phyloP scores from a whole-genome alignment of 1,140 invertebrate species.

The Idris sp. region DNA sequence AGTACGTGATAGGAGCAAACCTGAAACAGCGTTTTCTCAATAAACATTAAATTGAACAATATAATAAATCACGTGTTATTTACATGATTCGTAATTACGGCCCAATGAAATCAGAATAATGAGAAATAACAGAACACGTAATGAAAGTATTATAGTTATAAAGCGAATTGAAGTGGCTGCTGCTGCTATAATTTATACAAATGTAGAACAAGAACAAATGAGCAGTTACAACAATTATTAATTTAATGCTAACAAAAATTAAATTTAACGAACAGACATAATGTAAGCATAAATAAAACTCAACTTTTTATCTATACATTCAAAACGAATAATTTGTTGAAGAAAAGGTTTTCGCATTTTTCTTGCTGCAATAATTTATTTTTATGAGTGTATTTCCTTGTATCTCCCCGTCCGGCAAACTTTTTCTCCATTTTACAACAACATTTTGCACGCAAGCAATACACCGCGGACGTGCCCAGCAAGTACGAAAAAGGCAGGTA shows the following conservation, averaged over 20 bases:
- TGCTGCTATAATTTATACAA: not conserved
- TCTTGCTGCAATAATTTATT: too few species aligned
- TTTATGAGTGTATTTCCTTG: too few species aligned
- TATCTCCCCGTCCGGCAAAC: not conserved
- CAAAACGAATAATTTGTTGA: too few species aligned
- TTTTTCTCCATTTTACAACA: not conserved
- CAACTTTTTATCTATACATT: too few species aligned
- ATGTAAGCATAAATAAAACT: too few species aligned
- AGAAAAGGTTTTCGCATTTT: too few species aligned
- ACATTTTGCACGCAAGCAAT: not conserved
- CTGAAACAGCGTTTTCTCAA: slow-evolving; percentile 1
- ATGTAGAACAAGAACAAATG: slow-evolving; percentile 2
- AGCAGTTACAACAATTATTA: not conserved
- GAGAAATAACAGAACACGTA: slow-evolving; percentile 13
- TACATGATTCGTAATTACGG: slow-evolving; percentile 19
- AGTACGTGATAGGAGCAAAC: not conserved
- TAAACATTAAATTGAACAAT: slow-evolving; percentile 12
- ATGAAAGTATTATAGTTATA: slow-evolving; percentile 19
- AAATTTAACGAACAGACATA: slow-evolving; percentile 1
- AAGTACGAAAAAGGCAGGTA: slow-evolving; percentile 18
- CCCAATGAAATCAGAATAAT: slow-evolving; percentile 13
- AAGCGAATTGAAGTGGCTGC: slow-evolving; percentile 1
- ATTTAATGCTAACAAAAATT: not conserved
- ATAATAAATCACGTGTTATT: slow-evolving; percentile 20
- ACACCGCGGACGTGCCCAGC: too few species aligned